A percentile compares a stretch with the other conserved stretches of the same genome.
Conservation (phyloP, 2,113 vertebrate genomes). For the Rhombomys opimus region DNA sequence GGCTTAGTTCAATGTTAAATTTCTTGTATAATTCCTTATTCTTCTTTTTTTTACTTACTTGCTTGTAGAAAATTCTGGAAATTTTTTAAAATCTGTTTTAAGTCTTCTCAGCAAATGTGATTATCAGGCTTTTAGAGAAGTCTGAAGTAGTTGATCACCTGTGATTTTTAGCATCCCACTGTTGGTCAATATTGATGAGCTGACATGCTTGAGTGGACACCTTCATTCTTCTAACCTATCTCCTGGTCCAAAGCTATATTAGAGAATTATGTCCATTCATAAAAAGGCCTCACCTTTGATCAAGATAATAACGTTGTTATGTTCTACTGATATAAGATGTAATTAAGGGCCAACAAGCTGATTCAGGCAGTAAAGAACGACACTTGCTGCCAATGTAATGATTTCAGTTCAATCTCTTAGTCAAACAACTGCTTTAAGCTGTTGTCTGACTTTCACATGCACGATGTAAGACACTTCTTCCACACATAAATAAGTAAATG, state of each 20-base stretch:
- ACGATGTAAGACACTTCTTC: background rate
- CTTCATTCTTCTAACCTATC: rapidly evolving
- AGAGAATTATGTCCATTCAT: background rate
- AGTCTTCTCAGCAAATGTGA: rapidly evolving
- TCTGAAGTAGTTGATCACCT: background rate
- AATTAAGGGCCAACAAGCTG: background rate
- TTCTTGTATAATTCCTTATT: rapidly evolving
- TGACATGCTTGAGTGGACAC: background rate
- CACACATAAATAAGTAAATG: background rate
- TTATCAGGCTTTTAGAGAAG: background rate
- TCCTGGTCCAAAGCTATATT: background rate
- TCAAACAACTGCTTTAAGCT: background rate
- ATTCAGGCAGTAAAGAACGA: background rate
- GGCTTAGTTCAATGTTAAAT: rapidly evolving
- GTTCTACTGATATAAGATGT: background rate
- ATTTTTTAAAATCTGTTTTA: rapidly evolving
- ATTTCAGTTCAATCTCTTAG: background rate
- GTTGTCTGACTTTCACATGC: background rate
- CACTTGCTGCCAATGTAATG: background rate
- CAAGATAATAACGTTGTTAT: background rate
- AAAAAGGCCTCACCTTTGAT: background rate
- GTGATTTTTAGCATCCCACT: too few species aligned
- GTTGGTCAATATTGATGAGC: background rate
- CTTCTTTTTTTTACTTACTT: background rate
- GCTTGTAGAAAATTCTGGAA: background rate